These are phyloP conservation scores for Scelioninae gen. 1 DNA, from an alignment of 2,888 invertebrate genomes.

Conservation along the genomic window DNA sequence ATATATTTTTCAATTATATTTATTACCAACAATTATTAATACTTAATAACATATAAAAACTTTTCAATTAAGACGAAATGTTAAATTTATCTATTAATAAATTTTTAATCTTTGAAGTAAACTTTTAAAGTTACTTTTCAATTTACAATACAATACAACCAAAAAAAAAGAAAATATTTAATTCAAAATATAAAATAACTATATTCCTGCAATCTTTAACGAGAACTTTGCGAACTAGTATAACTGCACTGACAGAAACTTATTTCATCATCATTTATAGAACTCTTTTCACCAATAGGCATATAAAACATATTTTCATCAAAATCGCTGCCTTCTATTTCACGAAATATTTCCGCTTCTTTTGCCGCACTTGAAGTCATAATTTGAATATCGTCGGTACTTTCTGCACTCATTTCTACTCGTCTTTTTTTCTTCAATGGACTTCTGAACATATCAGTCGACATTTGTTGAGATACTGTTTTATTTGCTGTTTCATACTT, in stretches of 20 bases:
- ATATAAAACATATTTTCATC: slow-evolving; percentile 72
- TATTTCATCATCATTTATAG: not conserved
- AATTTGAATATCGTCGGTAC: slow-evolving; percentile 42
- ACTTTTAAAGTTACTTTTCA: too few species aligned
- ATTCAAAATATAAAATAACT: not conserved
- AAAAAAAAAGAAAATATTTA: not conserved
- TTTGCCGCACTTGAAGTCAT: slow-evolving; percentile 64
- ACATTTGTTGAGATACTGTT: not conserved
- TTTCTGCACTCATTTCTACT: slow-evolving; percentile 43
- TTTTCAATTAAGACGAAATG: too few species aligned
- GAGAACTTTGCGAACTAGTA: slow-evolving; percentile 28
- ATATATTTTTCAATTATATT: too few species aligned
- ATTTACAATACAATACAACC: too few species aligned
- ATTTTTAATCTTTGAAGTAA: too few species aligned
- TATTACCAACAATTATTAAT: too few species aligned
- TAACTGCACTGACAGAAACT: slow-evolving; percentile 52
- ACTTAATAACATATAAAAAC: too few species aligned
- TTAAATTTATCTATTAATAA: too few species aligned
- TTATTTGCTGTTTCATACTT: not conserved
- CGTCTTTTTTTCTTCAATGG: slow-evolving; percentile 53
- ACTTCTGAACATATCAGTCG: slow-evolving; percentile 23
- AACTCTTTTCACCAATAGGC: not conserved
- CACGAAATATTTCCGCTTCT: slow-evolving; percentile 74
- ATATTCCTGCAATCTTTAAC: too few species aligned
- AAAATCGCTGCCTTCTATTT: slow-evolving; percentile 74